Conservation (phyloP, 1,140 invertebrate species). For the Meteorus sp. region DNA sequence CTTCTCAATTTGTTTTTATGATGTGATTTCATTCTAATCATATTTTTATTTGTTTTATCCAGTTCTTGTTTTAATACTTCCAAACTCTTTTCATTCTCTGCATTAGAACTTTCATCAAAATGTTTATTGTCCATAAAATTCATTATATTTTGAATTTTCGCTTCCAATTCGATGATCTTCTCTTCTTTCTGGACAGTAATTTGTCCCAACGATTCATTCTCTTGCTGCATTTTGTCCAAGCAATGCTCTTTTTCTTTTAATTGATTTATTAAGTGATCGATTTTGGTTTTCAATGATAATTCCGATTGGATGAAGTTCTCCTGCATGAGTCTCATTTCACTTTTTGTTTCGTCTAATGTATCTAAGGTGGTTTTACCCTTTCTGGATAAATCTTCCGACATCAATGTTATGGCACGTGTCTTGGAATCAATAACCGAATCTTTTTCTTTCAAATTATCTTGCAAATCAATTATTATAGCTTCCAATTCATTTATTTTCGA, state of each 20-base stretch:
- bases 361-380: constrained; percentile 72
- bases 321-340: constrained; percentile 80
- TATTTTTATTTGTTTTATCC: constrained; percentile 76
- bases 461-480: constrained; percentile 68
- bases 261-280: constrained; percentile 54
- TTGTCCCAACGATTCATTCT: constrained; percentile 29
- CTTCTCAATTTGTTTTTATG: constrained; percentile 80
- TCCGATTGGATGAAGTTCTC: constrained; percentile 74
- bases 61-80: constrained; percentile 70
- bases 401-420: constrained; percentile 77
- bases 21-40: constrained; percentile 82
- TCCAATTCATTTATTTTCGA: constrained; percentile 66
- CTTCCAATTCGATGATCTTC: constrained; percentile 52
- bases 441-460: constrained; percentile 82
- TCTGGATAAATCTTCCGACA: constrained; percentile 74
- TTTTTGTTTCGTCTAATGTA: constrained; percentile 75
- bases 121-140: too few species aligned
- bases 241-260: constrained; percentile 59
- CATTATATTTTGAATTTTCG: background rate
- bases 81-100: constrained; percentile 50
- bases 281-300: constrained; percentile 71
- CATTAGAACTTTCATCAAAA: too few species aligned
- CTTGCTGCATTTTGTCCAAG: constrained; percentile 34
- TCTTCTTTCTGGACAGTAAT: constrained; percentile 48
- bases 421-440: constrained; percentile 83